Base-by-base conservation (phyloP, 2,113 vertebrate genomes). In the Mystacornis crossleyi region DNA sequence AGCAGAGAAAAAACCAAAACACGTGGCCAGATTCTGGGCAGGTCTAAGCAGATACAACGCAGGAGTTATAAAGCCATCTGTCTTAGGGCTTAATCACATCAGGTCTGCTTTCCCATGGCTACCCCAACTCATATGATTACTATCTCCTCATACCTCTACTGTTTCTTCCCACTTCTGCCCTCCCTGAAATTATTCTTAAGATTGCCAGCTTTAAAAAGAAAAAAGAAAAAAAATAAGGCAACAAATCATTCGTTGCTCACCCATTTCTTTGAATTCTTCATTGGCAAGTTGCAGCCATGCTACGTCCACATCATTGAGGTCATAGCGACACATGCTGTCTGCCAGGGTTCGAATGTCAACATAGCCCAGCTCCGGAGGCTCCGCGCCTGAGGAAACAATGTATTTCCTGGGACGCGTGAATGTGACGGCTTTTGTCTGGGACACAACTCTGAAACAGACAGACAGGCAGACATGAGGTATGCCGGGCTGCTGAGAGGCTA, bases 241-340 rank as follows among this genome's bases (percentile, higher is more conserved):
- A 24, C 4, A 47, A 29, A 50, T 21, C 6, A 6, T 10, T 62
- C 6, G 10, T 3, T 72, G 78, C 99, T 99, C 97, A 99, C 99
- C 99, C 99, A 99, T 99, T 86, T 99, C 98, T 64, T 95, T 98
- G 90, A 99, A 99, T 71, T 99, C 99, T 86, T 98, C 96, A 33
- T 99, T 99, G 97, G 98, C 97, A 25, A 98, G 88, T 7, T 99
- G 98, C 95, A 99, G 97, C 99, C 99, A 99, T 0, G 98, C 98
- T 3, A 98, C 98, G 0, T 99, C 99, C 93, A 99, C 98, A 14
- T 99, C 99, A 11, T 98, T 99, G 95, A 99, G 98, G 94, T 99
- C 99, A 4, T 99, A 99, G 43, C 99, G 99, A 64, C 99, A 99
- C 48, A 98, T 95, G 1, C 98, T 98, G 61, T 99, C 99, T 0